Base-by-base conservation (phyloP, 2,888 invertebrate species). In the Lepidochitona cinerea region DNA sequence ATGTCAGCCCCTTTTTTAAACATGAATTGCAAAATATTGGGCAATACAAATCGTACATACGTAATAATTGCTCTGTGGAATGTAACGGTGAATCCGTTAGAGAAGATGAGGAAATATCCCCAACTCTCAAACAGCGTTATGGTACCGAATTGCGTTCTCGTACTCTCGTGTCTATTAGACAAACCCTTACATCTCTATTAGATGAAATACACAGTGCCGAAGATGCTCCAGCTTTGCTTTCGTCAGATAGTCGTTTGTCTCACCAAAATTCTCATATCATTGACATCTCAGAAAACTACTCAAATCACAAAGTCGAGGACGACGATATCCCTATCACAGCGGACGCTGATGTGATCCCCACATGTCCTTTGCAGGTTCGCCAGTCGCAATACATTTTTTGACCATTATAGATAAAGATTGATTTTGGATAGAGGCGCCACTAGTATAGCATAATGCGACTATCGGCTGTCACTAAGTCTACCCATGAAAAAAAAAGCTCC, bases 71-170 rank as follows among this genome's bases (percentile, higher is more conserved):
- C n/a, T n/a, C n/a, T n/a, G n/a, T n/a, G n/a, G n/a, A n/a, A n/a
- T 79, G 80, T 41, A 77, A 80, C 70, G 76, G 75, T 18, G 73
- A 67, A n/a, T 37, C 1, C 18, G 9, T 33, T 23, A 23, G 41
- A 1, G 70, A 71, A 53, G 76, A 78, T 52, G 76, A 77, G 41
- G 72, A 71, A 23, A 29, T 71, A 7, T 69, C 76, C 12, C 76
- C 76, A 1, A 36, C 76, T 7, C 29, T 75, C 0, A 74, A 76
- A 37, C 59, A 54, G 23, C 9, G 59, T 12, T 54, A 54, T n/a
- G 59, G 59, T n/a, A 54, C 59, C 23, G 59, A n/a, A n/a, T 26
- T 54, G 9, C 59, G 29, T 12, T 37, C 68, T 6, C 37, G 9
- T 18, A 68, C 68, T n/a, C 68, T 68, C 6, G 68, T 41, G 9